Percentiles rank a stretch among this genome's conserved stretches.
Conservation (phyloP, 2,797 vertebrate genomes). For the Poecilia wingei region DNA sequence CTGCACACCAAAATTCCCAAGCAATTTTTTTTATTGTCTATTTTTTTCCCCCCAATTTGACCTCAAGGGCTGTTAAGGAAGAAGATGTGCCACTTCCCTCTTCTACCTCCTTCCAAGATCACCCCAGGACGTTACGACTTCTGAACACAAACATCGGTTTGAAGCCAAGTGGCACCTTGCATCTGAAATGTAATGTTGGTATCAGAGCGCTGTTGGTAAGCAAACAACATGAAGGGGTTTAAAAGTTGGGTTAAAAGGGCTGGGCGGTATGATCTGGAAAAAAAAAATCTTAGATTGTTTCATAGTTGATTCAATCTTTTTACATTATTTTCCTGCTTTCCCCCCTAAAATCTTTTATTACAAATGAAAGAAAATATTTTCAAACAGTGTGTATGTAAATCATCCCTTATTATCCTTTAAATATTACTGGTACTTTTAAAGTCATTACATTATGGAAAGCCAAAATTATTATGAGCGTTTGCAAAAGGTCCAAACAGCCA, state of each 20-base stretch:
- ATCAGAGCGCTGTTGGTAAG: not conserved
- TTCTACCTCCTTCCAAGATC: slow-evolving; percentile 38
- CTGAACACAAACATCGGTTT: slow-evolving; percentile 28
- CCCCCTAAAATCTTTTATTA: too few relatives aligned
- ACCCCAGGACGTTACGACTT: slow-evolving; percentile 1
- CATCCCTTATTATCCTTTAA: too few relatives aligned
- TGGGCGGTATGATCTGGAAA: too few relatives aligned
- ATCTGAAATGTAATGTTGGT: not conserved
- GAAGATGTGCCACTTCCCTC: slow-evolving; percentile 34
- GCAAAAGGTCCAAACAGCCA: too few relatives aligned
- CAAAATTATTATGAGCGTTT: too few relatives aligned
- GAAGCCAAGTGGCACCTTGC: slow-evolving; percentile 1
- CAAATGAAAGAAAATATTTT: too few relatives aligned
- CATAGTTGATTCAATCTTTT: too few relatives aligned
- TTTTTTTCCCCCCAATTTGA: slow-evolving; percentile 26
- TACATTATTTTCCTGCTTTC: too few relatives aligned
- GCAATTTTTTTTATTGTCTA: not conserved
- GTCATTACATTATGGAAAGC: too few relatives aligned
- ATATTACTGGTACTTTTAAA: too few relatives aligned
- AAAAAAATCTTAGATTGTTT: too few relatives aligned
- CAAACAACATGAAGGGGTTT: not conserved
- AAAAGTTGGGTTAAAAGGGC: not conserved
- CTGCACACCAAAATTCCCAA: slow-evolving; percentile 16
- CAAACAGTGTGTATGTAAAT: too few relatives aligned
- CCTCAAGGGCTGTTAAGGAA: slow-evolving; percentile 32